Percentiles rank a stretch among this genome's conserved stretches.
Conservation (phyloP, 1,140 invertebrate species). For the Thrips palmi region DNA sequence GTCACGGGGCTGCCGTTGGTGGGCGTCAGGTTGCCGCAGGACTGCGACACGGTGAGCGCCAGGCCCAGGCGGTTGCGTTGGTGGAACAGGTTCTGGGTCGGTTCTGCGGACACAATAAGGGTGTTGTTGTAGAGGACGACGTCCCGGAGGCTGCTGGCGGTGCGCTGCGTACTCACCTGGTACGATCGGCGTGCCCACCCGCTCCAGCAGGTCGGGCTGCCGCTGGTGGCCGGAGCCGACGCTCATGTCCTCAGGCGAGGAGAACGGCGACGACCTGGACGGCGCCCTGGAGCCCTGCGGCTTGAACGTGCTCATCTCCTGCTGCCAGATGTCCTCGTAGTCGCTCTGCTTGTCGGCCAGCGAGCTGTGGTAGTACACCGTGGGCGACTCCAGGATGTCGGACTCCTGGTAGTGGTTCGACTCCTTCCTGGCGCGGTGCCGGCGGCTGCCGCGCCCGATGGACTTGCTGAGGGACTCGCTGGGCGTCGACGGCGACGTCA, state of each 20-base stretch:
- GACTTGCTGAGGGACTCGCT: constrained; percentile 8
- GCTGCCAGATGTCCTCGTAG: constrained; percentile 87
- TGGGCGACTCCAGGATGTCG: constrained; percentile 65
- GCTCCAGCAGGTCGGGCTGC: constrained; percentile 18
- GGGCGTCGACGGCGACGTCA: too few relatives aligned
- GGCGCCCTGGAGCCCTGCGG: constrained; percentile 24
- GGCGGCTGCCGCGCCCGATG: constrained; percentile 19
- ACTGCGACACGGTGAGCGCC: neutral
- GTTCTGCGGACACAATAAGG: too few relatives aligned
- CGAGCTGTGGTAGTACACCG: constrained; percentile 65
- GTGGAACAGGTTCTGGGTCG: too few relatives aligned
- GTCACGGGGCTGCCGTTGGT: constrained; percentile 11
- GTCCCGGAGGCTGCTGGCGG: too few relatives aligned
- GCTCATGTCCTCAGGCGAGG: constrained; percentile 14
- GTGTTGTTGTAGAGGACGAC: too few relatives aligned
- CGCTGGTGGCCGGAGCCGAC: constrained; percentile 14
- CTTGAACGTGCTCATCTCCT: constrained; percentile 28
- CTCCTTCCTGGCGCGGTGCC: constrained; percentile 29
- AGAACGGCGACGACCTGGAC: constrained; percentile 20
- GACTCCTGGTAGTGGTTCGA: constrained; percentile 53
- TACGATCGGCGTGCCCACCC: too few relatives aligned
- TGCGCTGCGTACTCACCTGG: too few relatives aligned
- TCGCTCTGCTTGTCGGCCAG: constrained; percentile 82
- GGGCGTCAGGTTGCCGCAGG: neutral
- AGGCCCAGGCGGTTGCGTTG: too few relatives aligned